Evolutionary conservation across 2,888 invertebrate genomes (phyloP).

Genomic region (Drosophila phalerata): DNA sequence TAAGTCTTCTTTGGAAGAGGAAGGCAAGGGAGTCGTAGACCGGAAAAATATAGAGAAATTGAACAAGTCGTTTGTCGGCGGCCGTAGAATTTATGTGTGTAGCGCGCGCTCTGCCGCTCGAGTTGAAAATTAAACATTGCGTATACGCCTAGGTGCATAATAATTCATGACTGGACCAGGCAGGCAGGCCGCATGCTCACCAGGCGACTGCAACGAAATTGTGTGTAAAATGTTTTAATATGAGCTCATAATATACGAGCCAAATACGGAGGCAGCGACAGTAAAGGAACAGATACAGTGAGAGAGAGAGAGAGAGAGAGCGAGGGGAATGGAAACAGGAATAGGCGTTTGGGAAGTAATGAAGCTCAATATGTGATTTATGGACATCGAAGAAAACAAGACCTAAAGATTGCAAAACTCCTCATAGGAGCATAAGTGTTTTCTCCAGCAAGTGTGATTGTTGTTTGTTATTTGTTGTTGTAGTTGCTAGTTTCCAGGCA

Average conservation of each 20-base stretch:
- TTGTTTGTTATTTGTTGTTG: slow-evolving; percentile 20
- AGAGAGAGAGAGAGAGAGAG: slow-evolving; percentile 25
- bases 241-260: slow-evolving; percentile 75
- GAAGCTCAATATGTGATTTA: slow-evolving; percentile 79
- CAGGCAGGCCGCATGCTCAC: slow-evolving; percentile 29
- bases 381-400: slow-evolving; percentile 44
- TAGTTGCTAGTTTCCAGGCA: slow-evolving; percentile 26
- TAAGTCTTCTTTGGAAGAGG: slow-evolving; percentile 3
- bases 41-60: slow-evolving; percentile 69
- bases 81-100: slow-evolving; percentile 76
- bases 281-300: background rate
- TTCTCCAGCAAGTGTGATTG: slow-evolving; percentile 49
- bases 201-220: slow-evolving; percentile 68
- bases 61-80: slow-evolving; percentile 80
- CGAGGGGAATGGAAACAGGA: slow-evolving; percentile 1
- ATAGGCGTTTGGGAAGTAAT: slow-evolving; percentile 27
- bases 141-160: slow-evolving; percentile 82
- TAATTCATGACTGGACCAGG: slow-evolving; percentile 69
- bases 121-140: slow-evolving; percentile 82
- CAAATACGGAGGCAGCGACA: slow-evolving; percentile 29
- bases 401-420: slow-evolving; percentile 24
- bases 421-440: slow-evolving; percentile 46
- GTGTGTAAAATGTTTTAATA: slow-evolving; percentile 81
- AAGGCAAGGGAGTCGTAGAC: background rate
- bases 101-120: slow-evolving; percentile 48